A percentile compares a stretch with the other conserved stretches of the same genome.
Evolutionary conservation across 2,888 invertebrate genomes (phyloP).

Genomic region (Latheticus oryzae): DNA sequence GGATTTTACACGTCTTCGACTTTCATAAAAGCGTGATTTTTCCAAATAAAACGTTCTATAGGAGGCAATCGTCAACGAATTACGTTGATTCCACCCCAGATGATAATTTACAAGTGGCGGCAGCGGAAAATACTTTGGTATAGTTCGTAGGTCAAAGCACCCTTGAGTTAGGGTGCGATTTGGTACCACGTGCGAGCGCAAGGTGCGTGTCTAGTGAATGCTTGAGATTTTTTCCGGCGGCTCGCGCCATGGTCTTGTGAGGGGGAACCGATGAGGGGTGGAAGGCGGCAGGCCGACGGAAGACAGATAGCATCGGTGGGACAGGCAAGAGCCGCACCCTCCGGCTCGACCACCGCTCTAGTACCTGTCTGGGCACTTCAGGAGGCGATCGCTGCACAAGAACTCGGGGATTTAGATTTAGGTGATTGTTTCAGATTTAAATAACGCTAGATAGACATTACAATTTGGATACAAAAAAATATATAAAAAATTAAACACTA

Average conservation of each 20-base stretch:
- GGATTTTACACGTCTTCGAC: constrained; percentile 30
- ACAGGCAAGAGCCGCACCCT: constrained; percentile 60
- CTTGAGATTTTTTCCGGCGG: constrained; percentile 56
- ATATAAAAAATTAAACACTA: too few relatives aligned
- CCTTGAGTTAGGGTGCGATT: constrained; percentile 53
- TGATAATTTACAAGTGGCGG: constrained; percentile 10
- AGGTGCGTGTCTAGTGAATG: constrained; percentile 56
- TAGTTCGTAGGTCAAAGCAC: constrained; percentile 44
- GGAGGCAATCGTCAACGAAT: constrained; percentile 5
- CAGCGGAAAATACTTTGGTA: constrained; percentile 17
- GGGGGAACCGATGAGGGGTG: constrained; percentile 55
- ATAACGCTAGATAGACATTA: too few relatives aligned
- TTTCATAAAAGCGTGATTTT: constrained; percentile 30
- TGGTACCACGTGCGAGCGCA: constrained; percentile 57
- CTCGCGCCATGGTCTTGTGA: constrained; percentile 48
- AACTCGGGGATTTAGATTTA: constrained; percentile 1
- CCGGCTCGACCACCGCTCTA: constrained; percentile 39
- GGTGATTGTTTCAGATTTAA: constrained; percentile 1
- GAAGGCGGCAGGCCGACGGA: constrained; percentile 53
- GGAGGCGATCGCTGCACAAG: constrained; percentile 6
- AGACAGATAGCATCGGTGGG: constrained; percentile 60
- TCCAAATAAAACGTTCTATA: constrained; percentile 5
- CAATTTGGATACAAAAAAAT: too few relatives aligned
- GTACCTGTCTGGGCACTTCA: constrained; percentile 36
- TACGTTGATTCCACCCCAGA: constrained; percentile 16